Evolutionary conservation across 2,113 vertebrate species (phyloP), one percentile per base, ranked within the genome.

Genomic region (Vimba vimba): DNA sequence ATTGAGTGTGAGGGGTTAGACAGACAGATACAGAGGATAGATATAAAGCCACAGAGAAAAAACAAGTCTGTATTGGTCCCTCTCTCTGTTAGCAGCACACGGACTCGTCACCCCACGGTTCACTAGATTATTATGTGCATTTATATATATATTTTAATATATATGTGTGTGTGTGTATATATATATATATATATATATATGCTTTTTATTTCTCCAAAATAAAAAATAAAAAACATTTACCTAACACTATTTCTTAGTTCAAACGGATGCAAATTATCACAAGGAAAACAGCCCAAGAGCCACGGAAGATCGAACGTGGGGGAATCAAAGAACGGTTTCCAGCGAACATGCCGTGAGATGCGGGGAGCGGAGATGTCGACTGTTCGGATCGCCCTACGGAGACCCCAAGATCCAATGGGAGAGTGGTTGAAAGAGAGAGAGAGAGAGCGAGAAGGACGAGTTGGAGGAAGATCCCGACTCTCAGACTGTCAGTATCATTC

Each of bases 281-380:
- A 89, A 92, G 92, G 88, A 91, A 77, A 93, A 94, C 93, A 91
- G 91, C 91, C 91, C 90, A 90, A 88, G 90, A 92, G 92, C 94
- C 93, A 94, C 90, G 86, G 92, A 92, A 94, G 93, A 92, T 92
- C 91, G 87, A 92, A 91, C 88, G 85, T 90, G 91, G 85, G 89
- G 91, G 91, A 89, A 88, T 69, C 45, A 69, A 73, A 64, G 80
- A 73, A 87, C 68, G 21, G 27, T 62, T 60, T 74, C 87, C 80
- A 87, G 83, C 30, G 8, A 84, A 86, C 91, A 91, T 90, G 91
- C 89, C 74, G 85, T 69, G 59, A 76, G 83, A 45, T 87, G 91
- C 82, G 85, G 83, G 76, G 23, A 74, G 84, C 39, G 52, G 89
- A 79, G 27, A 85, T 84, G 87, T 86, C 15, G 47, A 59, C 69